phyloP scores from a whole-genome alignment of 2,888 invertebrate species.

The Rhimphoctona megacephalus region DNA sequence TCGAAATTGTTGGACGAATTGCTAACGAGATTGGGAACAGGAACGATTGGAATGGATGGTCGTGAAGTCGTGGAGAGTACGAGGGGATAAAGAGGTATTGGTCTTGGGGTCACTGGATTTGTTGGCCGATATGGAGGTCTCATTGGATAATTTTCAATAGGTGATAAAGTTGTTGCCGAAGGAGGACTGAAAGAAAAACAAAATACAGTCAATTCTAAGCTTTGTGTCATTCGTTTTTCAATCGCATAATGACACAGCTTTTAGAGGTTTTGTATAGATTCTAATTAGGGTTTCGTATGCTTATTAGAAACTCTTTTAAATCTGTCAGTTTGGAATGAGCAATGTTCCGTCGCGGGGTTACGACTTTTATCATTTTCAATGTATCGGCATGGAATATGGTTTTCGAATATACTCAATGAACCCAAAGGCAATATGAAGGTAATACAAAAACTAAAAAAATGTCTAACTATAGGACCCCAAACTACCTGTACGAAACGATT shows the following conservation, averaged over 20 bases:
- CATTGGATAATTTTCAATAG: constrained; percentile 83
- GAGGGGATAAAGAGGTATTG: constrained; percentile 82
- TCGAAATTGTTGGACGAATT: constrained; percentile 73
- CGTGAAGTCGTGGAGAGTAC: constrained; percentile 70
- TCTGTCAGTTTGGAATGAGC: too few species aligned
- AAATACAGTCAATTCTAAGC: not conserved
- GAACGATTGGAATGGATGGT: constrained; percentile 54
- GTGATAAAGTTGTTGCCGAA: constrained; percentile 62
- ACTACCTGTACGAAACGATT: too few species aligned
- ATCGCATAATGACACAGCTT: not conserved
- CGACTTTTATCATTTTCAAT: too few species aligned
- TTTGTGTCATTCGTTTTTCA: not conserved
- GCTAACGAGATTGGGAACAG: constrained; percentile 69
- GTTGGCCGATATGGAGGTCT: constrained; percentile 84
- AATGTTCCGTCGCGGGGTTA: too few species aligned
- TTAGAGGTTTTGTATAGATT: not conserved
- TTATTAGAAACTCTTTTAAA: too few species aligned
- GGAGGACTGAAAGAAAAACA: constrained; percentile 64
- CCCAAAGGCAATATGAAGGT: too few species aligned
- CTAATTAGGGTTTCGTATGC: not conserved
- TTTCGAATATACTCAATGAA: too few species aligned
- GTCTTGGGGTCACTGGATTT: constrained; percentile 85
- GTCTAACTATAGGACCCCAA: too few species aligned
- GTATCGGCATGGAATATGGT: too few species aligned
- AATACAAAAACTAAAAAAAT: too few species aligned